Conservation (phyloP, 92 coral and sea anemone species). For the Bergia puertoricense region DNA sequence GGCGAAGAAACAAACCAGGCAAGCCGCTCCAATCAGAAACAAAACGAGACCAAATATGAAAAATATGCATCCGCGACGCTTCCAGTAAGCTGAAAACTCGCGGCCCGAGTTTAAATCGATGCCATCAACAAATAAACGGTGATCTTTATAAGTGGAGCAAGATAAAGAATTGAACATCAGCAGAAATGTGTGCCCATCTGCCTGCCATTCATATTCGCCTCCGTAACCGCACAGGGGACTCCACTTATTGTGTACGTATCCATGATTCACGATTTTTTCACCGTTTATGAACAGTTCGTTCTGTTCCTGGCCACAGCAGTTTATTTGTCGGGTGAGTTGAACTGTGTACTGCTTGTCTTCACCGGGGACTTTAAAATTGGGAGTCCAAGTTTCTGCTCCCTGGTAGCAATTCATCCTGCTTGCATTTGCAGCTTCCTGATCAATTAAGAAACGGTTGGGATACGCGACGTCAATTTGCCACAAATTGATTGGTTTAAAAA, state of each 20-base stretch:
- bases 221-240: conserved; percentile 57
- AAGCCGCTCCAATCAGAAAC: conserved; percentile 45
- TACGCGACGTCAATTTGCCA: neutral
- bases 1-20: conserved; percentile 13
- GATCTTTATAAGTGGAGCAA: conserved; percentile 42
- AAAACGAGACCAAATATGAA: conserved; percentile 37
- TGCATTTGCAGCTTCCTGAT: neutral
- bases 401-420: conserved; percentile 13
- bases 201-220: conserved; percentile 52
- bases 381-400: conserved; percentile 48
- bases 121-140: conserved; percentile 58
- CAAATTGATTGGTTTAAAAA: neutral
- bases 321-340: conserved; percentile 48
- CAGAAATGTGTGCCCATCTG: conserved; percentile 48
- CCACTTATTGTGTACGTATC: conserved; percentile 43
- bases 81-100: conserved; percentile 51
- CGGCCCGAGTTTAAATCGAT: conserved; percentile 58
- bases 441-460: too few species aligned
- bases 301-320: conserved; percentile 48
- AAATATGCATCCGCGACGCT: conserved; percentile 41
- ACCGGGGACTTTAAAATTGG: conserved; percentile 36
- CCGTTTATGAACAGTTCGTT: conserved; percentile 56
- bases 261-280: conserved; percentile 37
- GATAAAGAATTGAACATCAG: conserved; percentile 58
- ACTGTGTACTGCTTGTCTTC: conserved; percentile 50